A percentile compares a stretch with the other conserved stretches of the same genome.
Conservation (phyloP, 37 sponge, comb jelly and placozoan species). For the Petrosia ficiformis region DNA sequence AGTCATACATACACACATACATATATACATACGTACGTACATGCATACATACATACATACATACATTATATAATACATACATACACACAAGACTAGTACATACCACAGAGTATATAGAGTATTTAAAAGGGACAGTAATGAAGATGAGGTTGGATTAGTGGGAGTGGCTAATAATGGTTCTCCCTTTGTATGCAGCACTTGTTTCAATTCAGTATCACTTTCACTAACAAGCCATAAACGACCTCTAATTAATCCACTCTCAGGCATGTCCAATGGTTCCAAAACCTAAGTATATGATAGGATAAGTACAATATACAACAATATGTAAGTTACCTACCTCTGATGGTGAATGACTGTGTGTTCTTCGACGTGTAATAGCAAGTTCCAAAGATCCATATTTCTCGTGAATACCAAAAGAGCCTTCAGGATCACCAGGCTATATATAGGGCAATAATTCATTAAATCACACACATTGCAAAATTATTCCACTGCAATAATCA, state of each 20-base stretch:
- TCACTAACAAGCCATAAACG: not conserved
- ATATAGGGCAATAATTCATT: too few relatives aligned
- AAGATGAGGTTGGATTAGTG: not conserved
- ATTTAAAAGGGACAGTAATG: not conserved
- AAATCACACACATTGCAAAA: too few relatives aligned
- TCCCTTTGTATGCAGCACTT: not conserved
- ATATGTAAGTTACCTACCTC: not conserved
- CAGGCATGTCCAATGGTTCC: slow-evolving; percentile 3
- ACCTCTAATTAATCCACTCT: not conserved
- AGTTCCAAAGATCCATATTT: not conserved
- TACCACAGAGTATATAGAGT: not conserved
- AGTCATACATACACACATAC: not conserved
- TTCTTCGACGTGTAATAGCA: not conserved
- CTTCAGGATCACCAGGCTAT: too few relatives aligned
- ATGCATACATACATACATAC: not conserved
- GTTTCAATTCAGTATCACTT: not conserved
- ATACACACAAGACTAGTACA: slow-evolving; percentile 2
- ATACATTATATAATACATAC: not conserved
- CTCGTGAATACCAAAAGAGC: not conserved
- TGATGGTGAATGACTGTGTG: not conserved
- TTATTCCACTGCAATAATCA: too few relatives aligned
- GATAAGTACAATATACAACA: not conserved
- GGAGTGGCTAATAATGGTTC: not conserved
- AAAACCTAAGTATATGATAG: not conserved
- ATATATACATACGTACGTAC: not conserved